phyloP scores from a whole-genome alignment of 2,888 invertebrate genomes.

The Entomobrya multifasciata region DNA sequence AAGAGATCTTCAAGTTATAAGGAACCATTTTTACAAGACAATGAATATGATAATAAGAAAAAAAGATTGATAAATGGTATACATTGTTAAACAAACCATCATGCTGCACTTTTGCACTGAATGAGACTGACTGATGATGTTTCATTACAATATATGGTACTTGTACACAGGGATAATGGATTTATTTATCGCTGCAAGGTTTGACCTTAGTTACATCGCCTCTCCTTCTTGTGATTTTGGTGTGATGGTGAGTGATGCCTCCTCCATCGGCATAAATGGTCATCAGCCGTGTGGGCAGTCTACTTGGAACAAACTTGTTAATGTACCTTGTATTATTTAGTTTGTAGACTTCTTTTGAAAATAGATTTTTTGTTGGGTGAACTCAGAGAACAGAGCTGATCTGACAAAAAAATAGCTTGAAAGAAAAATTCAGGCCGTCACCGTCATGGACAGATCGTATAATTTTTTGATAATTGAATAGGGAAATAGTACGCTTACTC shows the following conservation, averaged over 20 bases:
- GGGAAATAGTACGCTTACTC: constrained; percentile 21
- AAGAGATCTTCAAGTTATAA: not conserved
- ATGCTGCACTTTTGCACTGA: constrained; percentile 12
- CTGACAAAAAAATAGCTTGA: constrained; percentile 49
- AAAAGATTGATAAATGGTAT: constrained; percentile 27
- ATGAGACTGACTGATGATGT: no score
- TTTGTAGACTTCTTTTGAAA: not conserved
- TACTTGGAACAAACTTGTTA: constrained; percentile 7
- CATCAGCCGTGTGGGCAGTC: constrained; percentile 62
- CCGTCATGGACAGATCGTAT: constrained; percentile 58
- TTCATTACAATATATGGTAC: no score
- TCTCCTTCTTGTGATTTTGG: constrained; percentile 29
- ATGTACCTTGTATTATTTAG: not conserved
- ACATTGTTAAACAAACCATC: constrained; percentile 6
- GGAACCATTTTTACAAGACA: constrained; percentile 49
- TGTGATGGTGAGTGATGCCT: constrained; percentile 37
- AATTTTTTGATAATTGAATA: constrained; percentile 36
- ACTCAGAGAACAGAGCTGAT: constrained; percentile 7
- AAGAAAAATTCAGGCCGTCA: constrained; percentile 53
- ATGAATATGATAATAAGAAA: constrained; percentile 47
- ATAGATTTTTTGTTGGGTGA: constrained; percentile 14
- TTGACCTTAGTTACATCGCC: constrained; percentile 56
- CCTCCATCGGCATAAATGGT: constrained; percentile 64
- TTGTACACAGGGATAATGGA: not conserved
- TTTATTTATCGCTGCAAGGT: constrained; percentile 43